These are phyloP conservation scores for Harpagus bidentatus DNA, from an alignment of 2,113 vertebrate genomes.

Conservation along the genomic window DNA sequence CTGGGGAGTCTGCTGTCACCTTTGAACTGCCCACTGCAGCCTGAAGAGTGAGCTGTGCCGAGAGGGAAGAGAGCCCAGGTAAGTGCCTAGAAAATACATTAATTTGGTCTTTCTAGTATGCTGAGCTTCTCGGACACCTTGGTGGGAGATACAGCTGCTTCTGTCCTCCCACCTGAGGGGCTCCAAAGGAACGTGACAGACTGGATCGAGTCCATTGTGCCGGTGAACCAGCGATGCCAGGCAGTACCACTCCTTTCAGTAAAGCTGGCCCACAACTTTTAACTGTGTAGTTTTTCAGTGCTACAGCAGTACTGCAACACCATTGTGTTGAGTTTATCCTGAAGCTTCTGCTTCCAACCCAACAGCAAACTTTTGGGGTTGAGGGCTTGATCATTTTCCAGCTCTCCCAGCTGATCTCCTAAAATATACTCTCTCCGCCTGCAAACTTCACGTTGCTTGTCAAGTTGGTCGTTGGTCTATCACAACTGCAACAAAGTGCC, in stretches of 20 bases:
- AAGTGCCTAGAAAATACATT: neutral
- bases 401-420: neutral
- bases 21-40: neutral
- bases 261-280: neutral
- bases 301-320: neutral
- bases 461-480: neutral
- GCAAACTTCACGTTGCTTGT: neutral
- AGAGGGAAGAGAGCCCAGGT: neutral
- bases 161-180: neutral
- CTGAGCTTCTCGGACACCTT: neutral
- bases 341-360: neutral
- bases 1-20: neutral
- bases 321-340: neutral
- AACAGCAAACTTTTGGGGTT: neutral
- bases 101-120: neutral
- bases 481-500: neutral
- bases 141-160: neutral
- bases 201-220: neutral
- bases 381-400: neutral
- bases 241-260: neutral
- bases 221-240: neutral
- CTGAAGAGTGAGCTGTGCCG: neutral
- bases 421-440: neutral
- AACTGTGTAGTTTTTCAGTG: neutral
- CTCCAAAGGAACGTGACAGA: neutral